These are phyloP conservation scores for Coregonus clupeaformis DNA, from an alignment of 2,113 vertebrate genomes.

Conservation along the genomic window DNA sequence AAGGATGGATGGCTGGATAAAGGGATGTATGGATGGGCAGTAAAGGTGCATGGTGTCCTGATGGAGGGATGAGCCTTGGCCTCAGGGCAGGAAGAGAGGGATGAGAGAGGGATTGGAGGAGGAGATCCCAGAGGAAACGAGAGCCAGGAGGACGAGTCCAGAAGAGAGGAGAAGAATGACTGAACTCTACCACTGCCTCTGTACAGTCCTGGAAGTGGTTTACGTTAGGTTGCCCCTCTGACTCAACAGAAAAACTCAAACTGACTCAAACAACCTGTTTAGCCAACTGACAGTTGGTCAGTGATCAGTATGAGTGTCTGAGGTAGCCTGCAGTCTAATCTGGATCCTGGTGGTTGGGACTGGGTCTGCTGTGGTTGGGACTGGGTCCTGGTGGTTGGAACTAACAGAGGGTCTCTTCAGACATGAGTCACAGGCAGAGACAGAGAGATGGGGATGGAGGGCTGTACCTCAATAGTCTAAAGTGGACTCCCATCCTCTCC, in stretches of 20 bases:
- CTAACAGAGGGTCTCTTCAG: too few species aligned
- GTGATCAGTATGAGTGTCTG: too few species aligned
- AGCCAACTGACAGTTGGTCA: too few species aligned
- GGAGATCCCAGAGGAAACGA: conserved; percentile 37
- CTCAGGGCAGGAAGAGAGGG: conserved; percentile 21
- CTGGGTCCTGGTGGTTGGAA: too few species aligned
- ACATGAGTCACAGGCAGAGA: too few species aligned
- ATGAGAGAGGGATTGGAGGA: conserved; percentile 23
- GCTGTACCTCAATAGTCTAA: too few species aligned
- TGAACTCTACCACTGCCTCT: background rate
- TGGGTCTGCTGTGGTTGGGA: too few species aligned
- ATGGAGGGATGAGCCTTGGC: background rate
- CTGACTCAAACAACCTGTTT: background rate
- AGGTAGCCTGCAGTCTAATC: too few species aligned
- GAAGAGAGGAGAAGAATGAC: background rate
- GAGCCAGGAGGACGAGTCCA: conserved; percentile 17
- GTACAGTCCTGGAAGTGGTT: background rate
- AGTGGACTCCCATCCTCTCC: too few species aligned
- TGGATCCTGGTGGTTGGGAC: too few species aligned
- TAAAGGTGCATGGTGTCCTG: background rate
- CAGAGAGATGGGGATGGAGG: too few species aligned
- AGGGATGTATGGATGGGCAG: background rate
- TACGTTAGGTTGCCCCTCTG: background rate
- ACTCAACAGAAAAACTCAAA: background rate
- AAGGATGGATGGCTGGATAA: background rate